phyloP scores from a whole-genome alignment of 1,140 invertebrate species.

The Eubasilissa regina region DNA sequence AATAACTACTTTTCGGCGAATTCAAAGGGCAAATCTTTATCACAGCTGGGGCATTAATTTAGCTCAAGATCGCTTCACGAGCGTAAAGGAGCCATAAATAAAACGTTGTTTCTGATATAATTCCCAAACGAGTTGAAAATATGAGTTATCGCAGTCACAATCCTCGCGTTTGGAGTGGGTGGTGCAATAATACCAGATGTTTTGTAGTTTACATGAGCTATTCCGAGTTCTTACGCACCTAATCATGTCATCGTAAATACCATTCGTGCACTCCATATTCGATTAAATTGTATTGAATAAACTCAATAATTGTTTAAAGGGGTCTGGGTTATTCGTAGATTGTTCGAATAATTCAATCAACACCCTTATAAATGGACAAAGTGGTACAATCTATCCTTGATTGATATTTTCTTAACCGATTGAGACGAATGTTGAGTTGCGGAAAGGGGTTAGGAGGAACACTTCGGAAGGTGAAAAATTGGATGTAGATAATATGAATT shows the following conservation, averaged over 20 bases:
- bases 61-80: conserved; percentile 8
- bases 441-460: too few relatives aligned
- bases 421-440: too few relatives aligned
- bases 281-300: background rate
- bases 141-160: conserved; percentile 28
- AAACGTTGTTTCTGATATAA: conserved; percentile 19
- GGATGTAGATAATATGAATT: too few relatives aligned
- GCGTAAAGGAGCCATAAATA: conserved; percentile 9
- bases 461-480: too few relatives aligned
- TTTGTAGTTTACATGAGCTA: background rate
- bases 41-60: conserved; percentile 21
- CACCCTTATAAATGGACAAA: background rate
- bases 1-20: conserved; percentile 27
- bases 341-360: background rate
- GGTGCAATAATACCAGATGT: conserved; percentile 27
- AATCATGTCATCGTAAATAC: background rate
- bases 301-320: background rate
- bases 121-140: conserved; percentile 26
- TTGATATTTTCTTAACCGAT: background rate
- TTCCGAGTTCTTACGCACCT: background rate
- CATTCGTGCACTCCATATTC: background rate
- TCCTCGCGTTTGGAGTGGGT: background rate
- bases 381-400: background rate
- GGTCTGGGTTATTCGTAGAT: background rate
- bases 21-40: conserved; percentile 31